phyloP scores from a whole-genome alignment of 2,797 vertebrate genomes.

The Gephyroberyx darwinii region DNA sequence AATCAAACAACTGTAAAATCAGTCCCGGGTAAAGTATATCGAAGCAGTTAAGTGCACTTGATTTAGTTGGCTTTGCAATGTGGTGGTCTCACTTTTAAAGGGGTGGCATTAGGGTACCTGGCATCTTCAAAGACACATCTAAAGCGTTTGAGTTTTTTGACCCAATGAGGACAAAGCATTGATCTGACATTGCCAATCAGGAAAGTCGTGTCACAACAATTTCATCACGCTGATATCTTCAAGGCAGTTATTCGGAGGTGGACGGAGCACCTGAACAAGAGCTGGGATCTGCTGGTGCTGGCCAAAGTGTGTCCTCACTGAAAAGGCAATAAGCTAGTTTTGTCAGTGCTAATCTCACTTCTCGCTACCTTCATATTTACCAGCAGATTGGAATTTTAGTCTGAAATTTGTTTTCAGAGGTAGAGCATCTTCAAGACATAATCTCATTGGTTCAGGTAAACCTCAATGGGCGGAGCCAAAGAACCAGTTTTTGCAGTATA shows the following conservation, averaged over 20 bases:
- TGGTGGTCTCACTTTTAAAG: constrained; percentile 36
- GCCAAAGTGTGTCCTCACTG: not conserved
- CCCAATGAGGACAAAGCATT: not conserved
- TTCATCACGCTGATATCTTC: constrained; percentile 32
- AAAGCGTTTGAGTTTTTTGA: constrained; percentile 42
- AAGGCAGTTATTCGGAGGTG: not conserved
- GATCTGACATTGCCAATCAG: constrained; percentile 44
- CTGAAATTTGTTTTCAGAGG: no score
- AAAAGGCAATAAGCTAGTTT: not conserved
- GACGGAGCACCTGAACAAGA: no score
- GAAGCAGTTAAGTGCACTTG: constrained; percentile 51
- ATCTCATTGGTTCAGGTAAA: no score
- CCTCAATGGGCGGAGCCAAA: no score
- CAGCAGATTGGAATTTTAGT: no score
- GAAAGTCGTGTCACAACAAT: constrained; percentile 21
- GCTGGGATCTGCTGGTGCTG: not conserved
- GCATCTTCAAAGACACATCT: constrained; percentile 7
- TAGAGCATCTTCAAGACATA: no score
- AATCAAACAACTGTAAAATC: not conserved
- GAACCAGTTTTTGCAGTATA: no score
- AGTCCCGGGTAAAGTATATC: constrained; percentile 1
- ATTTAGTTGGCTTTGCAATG: constrained; percentile 17
- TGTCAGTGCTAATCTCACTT: not conserved
- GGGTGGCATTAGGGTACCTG: constrained; percentile 3
- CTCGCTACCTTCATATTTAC: not conserved